Conservation (phyloP, 2,888 invertebrate genomes). For the Drosophila kuntzei region DNA sequence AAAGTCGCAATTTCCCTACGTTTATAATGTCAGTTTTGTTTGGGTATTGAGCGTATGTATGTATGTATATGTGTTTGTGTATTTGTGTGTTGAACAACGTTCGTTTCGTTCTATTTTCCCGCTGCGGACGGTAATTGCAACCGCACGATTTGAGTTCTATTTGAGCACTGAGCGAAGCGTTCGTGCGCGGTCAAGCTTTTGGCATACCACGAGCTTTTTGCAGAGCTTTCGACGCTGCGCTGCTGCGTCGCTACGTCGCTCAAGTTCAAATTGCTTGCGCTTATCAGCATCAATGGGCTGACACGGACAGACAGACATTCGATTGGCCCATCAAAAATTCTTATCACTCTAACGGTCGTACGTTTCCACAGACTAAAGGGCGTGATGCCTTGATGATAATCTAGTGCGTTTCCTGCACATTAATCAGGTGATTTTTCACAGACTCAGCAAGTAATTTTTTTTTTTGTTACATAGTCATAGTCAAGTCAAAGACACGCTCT, state of each 20-base stretch:
- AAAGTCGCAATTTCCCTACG: conserved; percentile 11
- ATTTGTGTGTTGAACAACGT: conserved; percentile 37
- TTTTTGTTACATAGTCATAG: conserved; percentile 28
- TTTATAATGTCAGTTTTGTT: conserved; percentile 32
- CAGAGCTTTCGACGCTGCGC: conserved; percentile 50
- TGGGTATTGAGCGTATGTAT: conserved; percentile 17
- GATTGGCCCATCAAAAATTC: conserved; percentile 29
- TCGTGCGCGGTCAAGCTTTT: conserved; percentile 61
- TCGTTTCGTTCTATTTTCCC: conserved; percentile 40
- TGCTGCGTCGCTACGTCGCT: conserved; percentile 3
- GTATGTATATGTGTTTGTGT: conserved; percentile 22
- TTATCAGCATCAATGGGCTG: conserved; percentile 52
- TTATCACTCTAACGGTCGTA: conserved; percentile 30
- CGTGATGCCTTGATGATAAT: conserved; percentile 21
- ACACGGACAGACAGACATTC: conserved; percentile 26
- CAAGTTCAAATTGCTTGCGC: conserved; percentile 51
- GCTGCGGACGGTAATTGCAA: conserved; percentile 51
- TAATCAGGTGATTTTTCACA: conserved; percentile 55
- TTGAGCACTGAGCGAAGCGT: conserved; percentile 65
- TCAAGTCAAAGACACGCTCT: conserved; percentile 9
- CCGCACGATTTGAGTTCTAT: conserved; percentile 75
- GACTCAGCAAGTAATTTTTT: conserved; percentile 39
- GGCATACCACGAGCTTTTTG: conserved; percentile 45
- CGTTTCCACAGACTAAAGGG: conserved; percentile 19
- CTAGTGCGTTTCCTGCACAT: conserved; percentile 18